These are phyloP conservation scores for Ischnura elegans DNA, from an alignment of 2,888 invertebrate species.

Conservation along the genomic window DNA sequence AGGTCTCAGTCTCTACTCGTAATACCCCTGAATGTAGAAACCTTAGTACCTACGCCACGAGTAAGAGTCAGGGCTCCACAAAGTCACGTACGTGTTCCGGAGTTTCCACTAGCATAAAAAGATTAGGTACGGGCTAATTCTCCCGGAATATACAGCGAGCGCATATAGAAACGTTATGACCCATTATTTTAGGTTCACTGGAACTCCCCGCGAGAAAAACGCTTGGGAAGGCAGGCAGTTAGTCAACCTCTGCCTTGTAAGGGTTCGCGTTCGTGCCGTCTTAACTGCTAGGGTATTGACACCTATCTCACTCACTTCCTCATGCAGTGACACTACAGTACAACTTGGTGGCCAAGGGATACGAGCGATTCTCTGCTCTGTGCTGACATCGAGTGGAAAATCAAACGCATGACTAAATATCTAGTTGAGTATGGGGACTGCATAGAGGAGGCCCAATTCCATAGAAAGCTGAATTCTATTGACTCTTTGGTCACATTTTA, in stretches of 20 bases:
- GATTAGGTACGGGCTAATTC: slow-evolving; percentile 36
- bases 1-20: neutral
- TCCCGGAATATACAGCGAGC: neutral
- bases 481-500: too few species aligned
- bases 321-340: too few species aligned
- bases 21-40: slow-evolving; percentile 40
- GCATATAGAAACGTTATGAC: slow-evolving; percentile 19
- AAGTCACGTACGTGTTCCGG: neutral
- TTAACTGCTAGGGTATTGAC: neutral
- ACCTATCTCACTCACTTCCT: neutral
- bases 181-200: slow-evolving; percentile 28
- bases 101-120: neutral
- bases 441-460: too few species aligned
- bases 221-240: neutral
- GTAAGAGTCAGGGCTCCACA: neutral
- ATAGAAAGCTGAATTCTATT: too few species aligned
- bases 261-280: neutral
- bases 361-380: too few species aligned
- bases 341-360: too few species aligned
- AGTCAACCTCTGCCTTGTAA: neutral
- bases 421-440: too few species aligned
- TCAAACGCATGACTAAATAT: too few species aligned
- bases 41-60: slow-evolving; percentile 13
- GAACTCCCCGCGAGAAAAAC: neutral
- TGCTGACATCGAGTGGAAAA: too few species aligned